These are phyloP conservation scores for Oryzias sinensis DNA, from an alignment of 2,797 vertebrate species.

Conservation along the genomic window DNA sequence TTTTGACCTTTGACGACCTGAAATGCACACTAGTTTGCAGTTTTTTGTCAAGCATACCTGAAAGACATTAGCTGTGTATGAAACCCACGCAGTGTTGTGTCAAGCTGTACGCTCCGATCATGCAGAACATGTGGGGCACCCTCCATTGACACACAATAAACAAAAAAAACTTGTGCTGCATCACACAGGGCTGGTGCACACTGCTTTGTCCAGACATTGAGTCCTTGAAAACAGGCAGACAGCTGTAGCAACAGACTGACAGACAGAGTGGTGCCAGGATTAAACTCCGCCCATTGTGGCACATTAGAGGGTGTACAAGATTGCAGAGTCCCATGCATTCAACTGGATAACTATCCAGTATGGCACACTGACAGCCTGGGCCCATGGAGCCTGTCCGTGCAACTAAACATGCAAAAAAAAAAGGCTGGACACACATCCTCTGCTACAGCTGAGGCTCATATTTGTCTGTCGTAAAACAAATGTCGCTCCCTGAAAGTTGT, in stretches of 20 bases:
- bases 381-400: slow-evolving; percentile 17
- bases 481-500: not conserved
- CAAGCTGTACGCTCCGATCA: slow-evolving; percentile 7
- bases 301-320: slow-evolving; percentile 33
- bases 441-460: not conserved
- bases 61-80: not conserved
- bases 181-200: slow-evolving; percentile 24
- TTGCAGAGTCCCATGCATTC: slow-evolving; percentile 28
- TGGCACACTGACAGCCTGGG: slow-evolving; percentile 27
- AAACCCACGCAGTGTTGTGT: not conserved
- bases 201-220: slow-evolving; percentile 30
- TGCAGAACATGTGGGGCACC: slow-evolving; percentile 14
- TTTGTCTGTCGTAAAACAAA: not conserved
- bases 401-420: slow-evolving; percentile 8
- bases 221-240: slow-evolving; percentile 39
- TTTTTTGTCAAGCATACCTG: not conserved
- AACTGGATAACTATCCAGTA: slow-evolving; percentile 18
- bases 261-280: slow-evolving; percentile 50
- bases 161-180: slow-evolving; percentile 36
- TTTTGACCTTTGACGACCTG: too few relatives aligned
- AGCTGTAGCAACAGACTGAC: slow-evolving; percentile 49
- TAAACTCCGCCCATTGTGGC: slow-evolving; percentile 38
- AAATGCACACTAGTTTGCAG: too few relatives aligned
- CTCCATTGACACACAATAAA: slow-evolving; percentile 37
- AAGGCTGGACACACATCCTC: not conserved